Conservation (phyloP, 2,113 vertebrate genomes). For the Hiodon tergisus region DNA sequence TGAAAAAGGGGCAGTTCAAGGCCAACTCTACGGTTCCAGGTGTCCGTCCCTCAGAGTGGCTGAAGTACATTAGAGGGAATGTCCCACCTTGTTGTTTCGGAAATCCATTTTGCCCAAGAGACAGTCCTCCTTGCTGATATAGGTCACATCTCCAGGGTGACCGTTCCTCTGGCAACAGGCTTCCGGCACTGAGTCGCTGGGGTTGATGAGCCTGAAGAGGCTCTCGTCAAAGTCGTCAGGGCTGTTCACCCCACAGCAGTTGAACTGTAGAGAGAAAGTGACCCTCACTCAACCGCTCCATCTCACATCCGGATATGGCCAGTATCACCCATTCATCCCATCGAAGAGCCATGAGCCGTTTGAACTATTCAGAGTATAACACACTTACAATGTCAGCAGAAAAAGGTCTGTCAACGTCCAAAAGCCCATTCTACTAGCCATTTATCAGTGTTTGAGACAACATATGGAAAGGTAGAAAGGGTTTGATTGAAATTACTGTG, state of each 20-base stretch:
- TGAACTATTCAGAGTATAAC: background rate
- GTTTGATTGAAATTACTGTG: conserved; percentile 67
- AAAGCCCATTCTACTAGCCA: background rate
- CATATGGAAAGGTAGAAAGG: background rate
- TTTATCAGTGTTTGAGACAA: background rate
- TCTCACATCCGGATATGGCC: background rate
- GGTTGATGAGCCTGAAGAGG: conserved; percentile 58
- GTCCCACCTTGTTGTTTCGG: conserved; percentile 81
- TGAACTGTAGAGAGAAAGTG: conserved; percentile 67
- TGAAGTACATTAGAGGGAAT: no score
- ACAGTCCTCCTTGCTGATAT: conserved; percentile 71
- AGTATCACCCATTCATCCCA: no score
- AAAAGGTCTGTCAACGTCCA: background rate
- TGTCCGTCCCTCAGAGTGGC: no score
- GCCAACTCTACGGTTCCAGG: no score
- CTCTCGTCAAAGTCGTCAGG: conserved; percentile 82
- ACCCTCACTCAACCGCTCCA: background rate
- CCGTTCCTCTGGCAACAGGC: conserved; percentile 80
- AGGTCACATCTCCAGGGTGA: conserved; percentile 57
- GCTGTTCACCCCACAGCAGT: conserved; percentile 90
- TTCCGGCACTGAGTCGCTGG: conserved; percentile 61
- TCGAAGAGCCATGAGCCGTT: background rate
- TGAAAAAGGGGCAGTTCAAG: no score
- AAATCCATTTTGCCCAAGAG: conserved; percentile 67
- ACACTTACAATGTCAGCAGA: background rate